Conservation (phyloP, 2,113 vertebrate species). For the Halcyon senegalensis region DNA sequence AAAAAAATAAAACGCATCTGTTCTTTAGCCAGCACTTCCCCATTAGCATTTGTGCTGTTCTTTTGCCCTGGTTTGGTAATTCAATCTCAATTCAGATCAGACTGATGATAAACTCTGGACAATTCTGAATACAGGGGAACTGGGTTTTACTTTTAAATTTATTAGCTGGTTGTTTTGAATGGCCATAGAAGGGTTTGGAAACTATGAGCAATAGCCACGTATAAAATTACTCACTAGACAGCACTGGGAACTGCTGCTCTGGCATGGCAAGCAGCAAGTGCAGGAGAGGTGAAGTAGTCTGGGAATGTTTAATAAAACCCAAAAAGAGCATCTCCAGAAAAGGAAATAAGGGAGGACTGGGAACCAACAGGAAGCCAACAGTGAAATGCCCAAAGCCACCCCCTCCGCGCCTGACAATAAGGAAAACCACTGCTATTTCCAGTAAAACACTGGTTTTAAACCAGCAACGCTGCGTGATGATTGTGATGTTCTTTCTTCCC, state of each 20-base stretch:
- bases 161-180: background rate
- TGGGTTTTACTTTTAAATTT: background rate
- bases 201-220: background rate
- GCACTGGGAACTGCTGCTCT: background rate
- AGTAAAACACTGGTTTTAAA: background rate
- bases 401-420: background rate
- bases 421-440: background rate
- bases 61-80: background rate
- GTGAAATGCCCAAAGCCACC: background rate
- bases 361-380: background rate
- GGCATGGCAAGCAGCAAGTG: background rate
- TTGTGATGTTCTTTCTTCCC: background rate
- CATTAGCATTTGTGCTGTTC: background rate
- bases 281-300: constrained; percentile 9
- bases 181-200: background rate
- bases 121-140: background rate
- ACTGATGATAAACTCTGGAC: background rate
- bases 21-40: background rate
- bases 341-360: background rate
- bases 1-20: background rate
- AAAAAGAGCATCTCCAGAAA: background rate
- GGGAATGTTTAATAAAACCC: background rate
- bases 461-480: background rate
- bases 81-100: background rate
- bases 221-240: background rate